Evolutionary conservation across 1,140 invertebrate genomes (phyloP).

Genomic region (Nephila pilipes): DNA sequence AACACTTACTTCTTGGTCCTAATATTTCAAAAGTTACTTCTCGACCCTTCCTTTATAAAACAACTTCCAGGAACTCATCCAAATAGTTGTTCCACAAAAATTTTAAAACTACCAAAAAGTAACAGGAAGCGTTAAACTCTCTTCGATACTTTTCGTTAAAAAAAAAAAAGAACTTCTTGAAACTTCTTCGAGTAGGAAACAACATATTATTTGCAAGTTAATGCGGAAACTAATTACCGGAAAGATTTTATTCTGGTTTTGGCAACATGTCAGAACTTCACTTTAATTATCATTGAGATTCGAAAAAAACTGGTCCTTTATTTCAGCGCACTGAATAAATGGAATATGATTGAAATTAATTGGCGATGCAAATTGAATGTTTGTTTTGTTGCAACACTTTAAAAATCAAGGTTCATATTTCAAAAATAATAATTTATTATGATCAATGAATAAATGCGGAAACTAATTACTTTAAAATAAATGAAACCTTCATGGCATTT

Average conservation of each 20-base stretch:
- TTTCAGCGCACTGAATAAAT: background rate
- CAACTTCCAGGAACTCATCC: background rate
- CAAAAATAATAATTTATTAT: too few species aligned
- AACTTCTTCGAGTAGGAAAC: constrained; percentile 8
- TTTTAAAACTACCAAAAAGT: background rate
- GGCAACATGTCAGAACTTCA: constrained; percentile 21
- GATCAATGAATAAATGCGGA: too few species aligned
- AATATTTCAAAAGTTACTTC: background rate
- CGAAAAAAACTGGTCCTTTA: background rate
- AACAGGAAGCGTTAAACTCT: background rate
- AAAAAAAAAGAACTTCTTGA: background rate
- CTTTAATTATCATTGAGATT: background rate
- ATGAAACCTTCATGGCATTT: too few species aligned
- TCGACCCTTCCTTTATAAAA: background rate
- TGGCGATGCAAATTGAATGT: background rate
- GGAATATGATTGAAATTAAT: constrained; percentile 23
- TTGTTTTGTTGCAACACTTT: background rate
- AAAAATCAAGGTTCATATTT: background rate
- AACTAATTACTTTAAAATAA: too few species aligned
- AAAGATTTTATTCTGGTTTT: constrained; percentile 14
- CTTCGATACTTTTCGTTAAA: background rate
- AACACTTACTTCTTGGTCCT: background rate
- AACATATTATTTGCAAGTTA: constrained; percentile 29
- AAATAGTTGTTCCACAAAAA: constrained; percentile 17
- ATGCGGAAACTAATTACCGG: constrained; percentile 26